Base-by-base conservation (phyloP, 2,888 invertebrate species). In the Lymantria monacha region DNA sequence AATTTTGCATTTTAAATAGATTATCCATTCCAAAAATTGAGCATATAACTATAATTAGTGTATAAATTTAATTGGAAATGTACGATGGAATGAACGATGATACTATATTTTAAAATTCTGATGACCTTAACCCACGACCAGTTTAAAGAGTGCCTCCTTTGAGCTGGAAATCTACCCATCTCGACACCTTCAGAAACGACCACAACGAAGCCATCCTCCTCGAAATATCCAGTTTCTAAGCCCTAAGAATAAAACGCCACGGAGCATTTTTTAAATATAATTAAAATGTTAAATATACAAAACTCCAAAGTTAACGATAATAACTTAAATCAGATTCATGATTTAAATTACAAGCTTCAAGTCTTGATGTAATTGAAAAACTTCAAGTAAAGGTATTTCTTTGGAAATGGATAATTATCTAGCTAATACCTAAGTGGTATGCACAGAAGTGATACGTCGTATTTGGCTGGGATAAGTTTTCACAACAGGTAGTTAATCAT, bases 101-200 rank as follows among this genome's bases (percentile, higher is more conserved):
- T 64, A 48, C 69, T 76, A 71, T 72, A 77, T 73, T 83, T 74
- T 76, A 80, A 79, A 82, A 81, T 77, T 76, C 76, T 76, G 85
- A 90, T 85, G 91, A 94, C 94, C 94, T 94, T 94, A 83, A 94
- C 87, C 94, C 94, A 94, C 85, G 92, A 93, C 94, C 94, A 94
- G 88, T 93, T 92, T 75, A 90, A 85, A 81, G 92, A 92, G 83
- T 91, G 92, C 82, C 92, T 92, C 87, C 93, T 93, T 72, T 76
- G 88, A 66, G 93, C 92, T 66, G 93, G 93, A 78, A 93, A 92
- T 91, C 93, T 93, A 91, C 87, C 88, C 84, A 94, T 90, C 85
- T 93, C 92, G 80, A 92, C 85, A 76, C 94, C 94, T 77, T 93
- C 93, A 66, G 93, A 92, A 77, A 93, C 84, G 80, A 94, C 89